phyloP scores from a whole-genome alignment of 1,140 invertebrate genomes.

The Eueides isabella region DNA sequence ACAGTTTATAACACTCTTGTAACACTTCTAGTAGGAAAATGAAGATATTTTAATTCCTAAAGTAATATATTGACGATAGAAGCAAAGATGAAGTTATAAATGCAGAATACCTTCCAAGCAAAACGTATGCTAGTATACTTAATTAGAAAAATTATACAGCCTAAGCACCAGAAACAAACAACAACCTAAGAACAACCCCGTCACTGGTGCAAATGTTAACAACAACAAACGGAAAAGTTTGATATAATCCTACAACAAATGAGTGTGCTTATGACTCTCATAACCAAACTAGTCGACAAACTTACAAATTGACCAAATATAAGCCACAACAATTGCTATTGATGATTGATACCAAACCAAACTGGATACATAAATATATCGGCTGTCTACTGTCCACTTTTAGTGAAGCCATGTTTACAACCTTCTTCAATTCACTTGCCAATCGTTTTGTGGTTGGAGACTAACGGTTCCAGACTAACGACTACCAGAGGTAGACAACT shows the following conservation, averaged over 20 bases:
- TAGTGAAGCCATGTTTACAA: constrained; percentile 22
- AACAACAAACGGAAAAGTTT: too few species aligned
- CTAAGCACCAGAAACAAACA: too few species aligned
- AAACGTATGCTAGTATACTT: too few species aligned
- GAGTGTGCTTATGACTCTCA: not conserved
- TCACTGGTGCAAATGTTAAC: not conserved
- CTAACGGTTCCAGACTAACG: constrained; percentile 41
- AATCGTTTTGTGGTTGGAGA: constrained; percentile 37
- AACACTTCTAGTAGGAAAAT: too few species aligned
- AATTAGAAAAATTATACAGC: too few species aligned
- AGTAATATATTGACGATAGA: too few species aligned
- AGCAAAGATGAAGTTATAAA: too few species aligned
- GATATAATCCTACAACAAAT: constrained; percentile 2
- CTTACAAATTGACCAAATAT: constrained; percentile 25
- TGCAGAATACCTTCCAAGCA: too few species aligned
- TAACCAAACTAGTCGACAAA: not conserved
- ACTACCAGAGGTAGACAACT: constrained; percentile 2
- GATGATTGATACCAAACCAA: too few species aligned
- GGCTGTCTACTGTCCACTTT: constrained; percentile 44
- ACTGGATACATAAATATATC: constrained; percentile 34
- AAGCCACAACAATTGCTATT: constrained; percentile 38
- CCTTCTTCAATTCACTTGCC: constrained; percentile 33
- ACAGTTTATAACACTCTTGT: too few species aligned
- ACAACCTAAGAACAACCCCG: too few species aligned
- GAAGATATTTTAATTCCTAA: too few species aligned